Evolutionary conservation across 1,140 invertebrate genomes (phyloP).

Genomic region (Pomacea maculata): DNA sequence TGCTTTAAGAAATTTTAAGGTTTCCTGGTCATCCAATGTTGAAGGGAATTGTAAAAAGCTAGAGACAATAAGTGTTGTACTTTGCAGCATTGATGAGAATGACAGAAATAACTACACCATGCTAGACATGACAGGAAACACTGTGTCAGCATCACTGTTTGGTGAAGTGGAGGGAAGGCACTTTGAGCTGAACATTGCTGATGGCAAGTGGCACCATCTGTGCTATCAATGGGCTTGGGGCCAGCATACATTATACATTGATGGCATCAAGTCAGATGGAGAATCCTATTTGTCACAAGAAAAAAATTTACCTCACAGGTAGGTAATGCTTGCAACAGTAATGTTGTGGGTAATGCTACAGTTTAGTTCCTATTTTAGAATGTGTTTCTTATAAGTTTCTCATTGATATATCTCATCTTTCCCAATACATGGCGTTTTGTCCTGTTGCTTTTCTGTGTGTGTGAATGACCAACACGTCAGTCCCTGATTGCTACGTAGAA

Average conservation of each 20-base stretch:
- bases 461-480: not conserved
- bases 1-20: too few species aligned
- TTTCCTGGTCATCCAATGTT: too few species aligned
- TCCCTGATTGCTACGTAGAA: too few species aligned
- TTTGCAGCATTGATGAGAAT: not conserved
- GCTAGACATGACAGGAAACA: conserved; percentile 20
- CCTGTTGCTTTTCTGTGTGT: not conserved
- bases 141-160: conserved; percentile 14
- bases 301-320: conserved; percentile 31
- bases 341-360: not conserved
- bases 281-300: conserved; percentile 3
- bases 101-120: conserved; percentile 4
- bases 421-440: not conserved
- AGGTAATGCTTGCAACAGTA: not conserved
- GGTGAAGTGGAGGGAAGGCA: conserved; percentile 4
- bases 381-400: too few species aligned
- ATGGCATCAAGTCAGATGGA: conserved; percentile 25
- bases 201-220: conserved; percentile 42
- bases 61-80: too few species aligned
- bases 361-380: not conserved
- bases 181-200: conserved; percentile 13
- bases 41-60: too few species aligned
- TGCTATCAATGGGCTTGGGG: conserved; percentile 32
- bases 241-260: conserved; percentile 30
- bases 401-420: not conserved